Evolutionary conservation across 2,113 vertebrate genomes (phyloP).

Genomic region (Ophthalmolycus amberensis): DNA sequence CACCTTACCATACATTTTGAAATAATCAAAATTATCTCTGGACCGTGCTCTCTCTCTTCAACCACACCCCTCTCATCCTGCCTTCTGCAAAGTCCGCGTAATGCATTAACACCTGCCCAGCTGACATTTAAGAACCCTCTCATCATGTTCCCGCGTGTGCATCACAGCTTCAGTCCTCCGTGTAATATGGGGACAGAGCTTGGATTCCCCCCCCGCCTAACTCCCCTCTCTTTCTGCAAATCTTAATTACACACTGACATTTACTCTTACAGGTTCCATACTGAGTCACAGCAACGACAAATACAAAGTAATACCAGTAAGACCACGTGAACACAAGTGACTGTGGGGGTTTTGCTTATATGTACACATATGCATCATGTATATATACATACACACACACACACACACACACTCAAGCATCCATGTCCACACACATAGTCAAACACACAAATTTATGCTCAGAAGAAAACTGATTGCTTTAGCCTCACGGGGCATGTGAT

Average conservation of each 20-base stretch:
- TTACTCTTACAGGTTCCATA: slow-evolving; percentile 64
- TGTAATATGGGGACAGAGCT: slow-evolving; percentile 11
- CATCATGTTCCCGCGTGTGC: slow-evolving; percentile 23
- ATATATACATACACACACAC: background rate
- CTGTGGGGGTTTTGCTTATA: background rate
- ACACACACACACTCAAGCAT: background rate
- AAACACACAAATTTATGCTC: background rate
- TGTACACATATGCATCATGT: background rate
- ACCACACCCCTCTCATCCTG: background rate
- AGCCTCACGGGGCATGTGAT: background rate
- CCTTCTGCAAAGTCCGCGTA: slow-evolving; percentile 1
- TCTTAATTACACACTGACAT: slow-evolving; percentile 76
- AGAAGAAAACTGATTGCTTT: background rate
- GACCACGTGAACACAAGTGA: background rate
- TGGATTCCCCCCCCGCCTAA: background rate
- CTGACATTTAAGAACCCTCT: slow-evolving; percentile 59
- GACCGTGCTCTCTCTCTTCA: background rate
- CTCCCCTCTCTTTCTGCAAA: slow-evolving; percentile 20
- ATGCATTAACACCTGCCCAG: slow-evolving; percentile 30
- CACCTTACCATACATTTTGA: background rate
- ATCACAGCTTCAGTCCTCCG: slow-evolving; percentile 40
- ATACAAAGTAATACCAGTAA: background rate
- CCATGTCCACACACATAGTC: background rate
- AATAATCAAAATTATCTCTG: slow-evolving; percentile 12
- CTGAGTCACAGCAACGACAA: slow-evolving; percentile 12